Conservation (phyloP, 2,888 invertebrate genomes). For the Lasioglossum calceatum region DNA sequence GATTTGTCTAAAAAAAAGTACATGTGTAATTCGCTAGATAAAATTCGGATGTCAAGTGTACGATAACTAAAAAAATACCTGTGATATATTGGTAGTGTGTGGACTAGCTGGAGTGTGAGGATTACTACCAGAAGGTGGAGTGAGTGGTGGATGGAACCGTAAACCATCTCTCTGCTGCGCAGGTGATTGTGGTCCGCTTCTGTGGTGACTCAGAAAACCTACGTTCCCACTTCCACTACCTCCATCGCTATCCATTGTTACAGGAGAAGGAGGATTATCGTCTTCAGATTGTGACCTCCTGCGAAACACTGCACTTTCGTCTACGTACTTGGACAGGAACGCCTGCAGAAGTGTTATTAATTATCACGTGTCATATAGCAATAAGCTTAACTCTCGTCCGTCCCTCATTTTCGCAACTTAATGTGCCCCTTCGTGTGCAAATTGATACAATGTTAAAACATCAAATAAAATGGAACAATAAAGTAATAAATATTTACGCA, state of each 20-base stretch:
- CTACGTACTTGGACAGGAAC: conserved; percentile 96
- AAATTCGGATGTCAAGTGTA: background rate
- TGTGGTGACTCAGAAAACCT: conserved; percentile 85
- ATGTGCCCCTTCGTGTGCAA: background rate
- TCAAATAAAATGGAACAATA: too few relatives aligned
- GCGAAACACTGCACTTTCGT: conserved; percentile 94
- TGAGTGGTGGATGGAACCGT: conserved; percentile 94
- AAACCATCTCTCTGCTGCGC: conserved; percentile 88
- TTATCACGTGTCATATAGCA: background rate
- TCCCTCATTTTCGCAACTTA: background rate
- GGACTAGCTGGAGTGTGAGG: conserved; percentile 95
- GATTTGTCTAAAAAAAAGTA: conserved; percentile 80
- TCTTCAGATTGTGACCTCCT: conserved; percentile 95
- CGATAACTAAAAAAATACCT: conserved; percentile 72
- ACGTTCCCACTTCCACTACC: conserved; percentile 78
- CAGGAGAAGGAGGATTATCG: conserved; percentile 98
- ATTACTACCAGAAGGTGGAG: conserved; percentile 91
- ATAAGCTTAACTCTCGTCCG: background rate
- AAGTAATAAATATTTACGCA: too few relatives aligned
- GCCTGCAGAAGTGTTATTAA: conserved; percentile 85
- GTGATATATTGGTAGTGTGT: conserved; percentile 86
- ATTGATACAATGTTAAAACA: background rate
- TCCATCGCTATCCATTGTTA: conserved; percentile 90
- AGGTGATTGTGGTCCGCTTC: conserved; percentile 88
- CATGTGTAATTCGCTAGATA: background rate